Evolutionary conservation across 1,140 invertebrate genomes (phyloP), one percentile per base, ranked within the genome.

Genomic region (Thrips palmi): DNA sequence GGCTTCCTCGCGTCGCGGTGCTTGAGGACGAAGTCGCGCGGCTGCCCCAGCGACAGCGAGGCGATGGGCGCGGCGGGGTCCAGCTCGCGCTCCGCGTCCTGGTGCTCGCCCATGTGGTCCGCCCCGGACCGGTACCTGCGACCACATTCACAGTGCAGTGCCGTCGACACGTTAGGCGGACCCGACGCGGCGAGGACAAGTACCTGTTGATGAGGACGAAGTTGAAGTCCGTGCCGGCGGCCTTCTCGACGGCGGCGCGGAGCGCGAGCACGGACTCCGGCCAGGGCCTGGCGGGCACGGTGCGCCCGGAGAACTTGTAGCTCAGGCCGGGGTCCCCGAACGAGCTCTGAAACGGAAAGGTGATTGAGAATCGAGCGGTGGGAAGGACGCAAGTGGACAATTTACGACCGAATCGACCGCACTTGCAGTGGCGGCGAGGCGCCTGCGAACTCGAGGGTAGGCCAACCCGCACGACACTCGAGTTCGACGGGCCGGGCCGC

Each of bases 151-250:
- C 17, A 23, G n/a, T 27, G 10, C 4, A 1, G 8, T 14, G 2
- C 1, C 7, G 1, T 38, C 1, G n/a, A 36, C 6, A 20, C 6
- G 17, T 32, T 7, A 7, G 7, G 12, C 12, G 15, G 22, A 34
- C 17, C 12, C 32, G 18, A 33, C n/a, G n/a, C n/a, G n/a, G n/a
- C n/a, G n/a, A n/a, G n/a, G n/a, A n/a, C n/a, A 40, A 34, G 46
- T 59, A 77, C 74, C 70, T 71, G 49, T 79, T 79, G 1, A 79
- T 59, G 20, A 79, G 54, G 17, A 77, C 74, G 55, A 79, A 79
- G 53, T 79, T 74, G 48, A 70, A 80, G 25, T 63, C 43, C 41
- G 64, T 52, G 15, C 64, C 67, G 21, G 67, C 67, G 1, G 67
- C 45, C 24, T 50, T 45, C n/a, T 54, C 45, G 2, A 77, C 51